These are phyloP conservation scores for Cyclopterus lumpus DNA, from an alignment of 2,797 vertebrate genomes.

Conservation along the genomic window DNA sequence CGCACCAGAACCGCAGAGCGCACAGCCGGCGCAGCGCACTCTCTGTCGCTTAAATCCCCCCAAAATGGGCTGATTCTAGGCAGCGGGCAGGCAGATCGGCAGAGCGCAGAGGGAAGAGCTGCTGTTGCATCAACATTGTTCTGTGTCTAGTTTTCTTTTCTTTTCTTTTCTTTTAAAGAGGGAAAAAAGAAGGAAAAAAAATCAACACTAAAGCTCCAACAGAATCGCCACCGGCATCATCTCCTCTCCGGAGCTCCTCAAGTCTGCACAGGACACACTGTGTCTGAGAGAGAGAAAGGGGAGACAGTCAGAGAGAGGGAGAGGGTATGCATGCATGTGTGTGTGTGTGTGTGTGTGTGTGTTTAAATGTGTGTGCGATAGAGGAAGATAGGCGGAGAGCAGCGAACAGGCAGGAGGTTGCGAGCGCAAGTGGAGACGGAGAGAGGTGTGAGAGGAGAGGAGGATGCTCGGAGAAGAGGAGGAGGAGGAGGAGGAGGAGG, in stretches of 20 bases:
- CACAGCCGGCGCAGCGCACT: conserved; percentile 62
- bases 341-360: conserved; percentile 13
- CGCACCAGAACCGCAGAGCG: conserved; percentile 47
- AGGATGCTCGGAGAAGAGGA: conserved; percentile 43
- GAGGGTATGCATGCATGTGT: conserved; percentile 45
- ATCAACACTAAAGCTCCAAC: conserved; percentile 47
- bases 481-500: conserved; percentile 3
- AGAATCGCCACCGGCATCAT: conserved; percentile 52
- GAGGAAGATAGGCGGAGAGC: conserved; percentile 41
- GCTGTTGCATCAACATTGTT: conserved; percentile 75
- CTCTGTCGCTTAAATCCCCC: conserved; percentile 68
- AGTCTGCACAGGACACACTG: conserved; percentile 66
- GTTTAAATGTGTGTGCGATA: conserved; percentile 13
- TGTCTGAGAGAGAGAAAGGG: conserved; percentile 26
- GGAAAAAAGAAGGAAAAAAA: conserved; percentile 38
- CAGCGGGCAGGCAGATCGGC: conserved; percentile 56
- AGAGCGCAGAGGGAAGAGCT: conserved; percentile 37
- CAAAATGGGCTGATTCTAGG: conserved; percentile 49
- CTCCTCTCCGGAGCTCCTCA: conserved; percentile 53
- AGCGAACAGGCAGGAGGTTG: conserved; percentile 58
- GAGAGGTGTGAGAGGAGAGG: conserved; percentile 66
- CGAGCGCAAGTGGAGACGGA: conserved; percentile 67
- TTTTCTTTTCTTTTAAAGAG: conserved; percentile 3
- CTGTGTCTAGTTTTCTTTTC: conserved; percentile 47
- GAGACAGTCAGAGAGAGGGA: conserved; percentile 14